phyloP scores from a whole-genome alignment of 2,113 vertebrate genomes.

The Phoenicopterus ruber region DNA sequence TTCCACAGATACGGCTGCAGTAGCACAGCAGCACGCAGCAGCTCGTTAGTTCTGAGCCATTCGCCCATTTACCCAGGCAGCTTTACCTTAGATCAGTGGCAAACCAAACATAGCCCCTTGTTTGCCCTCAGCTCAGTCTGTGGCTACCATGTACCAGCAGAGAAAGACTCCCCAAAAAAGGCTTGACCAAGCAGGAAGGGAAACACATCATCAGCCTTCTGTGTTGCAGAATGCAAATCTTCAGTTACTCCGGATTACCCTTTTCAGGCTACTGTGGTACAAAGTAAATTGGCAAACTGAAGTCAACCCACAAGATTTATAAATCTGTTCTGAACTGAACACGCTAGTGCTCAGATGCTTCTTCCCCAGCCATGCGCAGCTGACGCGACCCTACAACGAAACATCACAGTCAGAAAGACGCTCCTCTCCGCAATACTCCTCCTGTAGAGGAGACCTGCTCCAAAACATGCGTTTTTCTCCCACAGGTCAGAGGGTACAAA shows the following conservation, averaged over 20 bases:
- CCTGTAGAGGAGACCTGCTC: neutral
- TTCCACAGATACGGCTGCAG: neutral
- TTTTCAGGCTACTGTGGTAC: neutral
- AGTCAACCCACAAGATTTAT: neutral
- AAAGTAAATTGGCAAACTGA: neutral
- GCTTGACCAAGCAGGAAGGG: neutral
- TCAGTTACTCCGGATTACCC: neutral
- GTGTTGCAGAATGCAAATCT: neutral
- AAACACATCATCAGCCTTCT: neutral
- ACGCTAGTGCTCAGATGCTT: neutral
- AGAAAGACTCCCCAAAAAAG: neutral
- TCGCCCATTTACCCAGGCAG: neutral
- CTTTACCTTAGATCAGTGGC: neutral
- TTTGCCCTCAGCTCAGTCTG: neutral
- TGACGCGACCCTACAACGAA: rapidly evolving
- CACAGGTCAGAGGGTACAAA: neutral
- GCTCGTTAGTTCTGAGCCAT: neutral
- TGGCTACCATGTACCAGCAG: neutral
- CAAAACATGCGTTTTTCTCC: neutral
- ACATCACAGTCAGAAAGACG: neutral
- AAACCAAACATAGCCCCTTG: neutral
- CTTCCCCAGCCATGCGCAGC: neutral
- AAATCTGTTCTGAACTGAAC: neutral
- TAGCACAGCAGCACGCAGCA: neutral
- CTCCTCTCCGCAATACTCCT: rapidly evolving